phyloP scores from a whole-genome alignment of 2,113 vertebrate species.

The Antechinus stuartii region DNA sequence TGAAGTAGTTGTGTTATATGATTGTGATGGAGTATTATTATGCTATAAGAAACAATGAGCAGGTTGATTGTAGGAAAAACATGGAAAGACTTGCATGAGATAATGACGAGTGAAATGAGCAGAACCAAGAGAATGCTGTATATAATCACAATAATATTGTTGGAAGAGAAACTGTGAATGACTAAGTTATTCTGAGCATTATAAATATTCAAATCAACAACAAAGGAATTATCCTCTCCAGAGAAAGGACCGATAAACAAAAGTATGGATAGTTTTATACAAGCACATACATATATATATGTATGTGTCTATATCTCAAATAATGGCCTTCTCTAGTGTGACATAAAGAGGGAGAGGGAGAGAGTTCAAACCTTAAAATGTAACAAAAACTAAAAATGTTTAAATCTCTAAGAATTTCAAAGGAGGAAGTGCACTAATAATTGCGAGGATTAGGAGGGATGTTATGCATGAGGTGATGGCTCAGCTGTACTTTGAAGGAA shows the following conservation, averaged over 20 bases:
- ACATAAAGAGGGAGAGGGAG: too few species aligned
- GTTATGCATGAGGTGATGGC: background rate
- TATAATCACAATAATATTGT: background rate
- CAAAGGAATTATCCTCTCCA: background rate
- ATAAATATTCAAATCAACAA: background rate
- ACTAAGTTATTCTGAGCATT: background rate
- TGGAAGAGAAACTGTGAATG: background rate
- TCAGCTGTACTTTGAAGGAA: background rate
- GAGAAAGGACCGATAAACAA: background rate
- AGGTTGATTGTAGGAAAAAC: background rate
- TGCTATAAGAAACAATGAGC: background rate
- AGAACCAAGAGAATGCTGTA: background rate
- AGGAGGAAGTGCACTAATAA: background rate
- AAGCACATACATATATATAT: too few species aligned
- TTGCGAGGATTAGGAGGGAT: background rate
- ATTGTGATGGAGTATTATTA: background rate
- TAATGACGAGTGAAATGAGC: background rate
- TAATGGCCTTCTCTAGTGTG: too few species aligned
- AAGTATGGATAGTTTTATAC: background rate
- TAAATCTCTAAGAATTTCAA: background rate
- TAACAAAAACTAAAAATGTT: too few species aligned
- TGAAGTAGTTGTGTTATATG: background rate
- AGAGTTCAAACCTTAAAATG: too few species aligned
- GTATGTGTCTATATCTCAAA: too few species aligned
- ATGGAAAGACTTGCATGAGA: background rate